Evolutionary conservation across 2,113 vertebrate genomes (phyloP).

Genomic region (Peromyscus maniculatus): DNA sequence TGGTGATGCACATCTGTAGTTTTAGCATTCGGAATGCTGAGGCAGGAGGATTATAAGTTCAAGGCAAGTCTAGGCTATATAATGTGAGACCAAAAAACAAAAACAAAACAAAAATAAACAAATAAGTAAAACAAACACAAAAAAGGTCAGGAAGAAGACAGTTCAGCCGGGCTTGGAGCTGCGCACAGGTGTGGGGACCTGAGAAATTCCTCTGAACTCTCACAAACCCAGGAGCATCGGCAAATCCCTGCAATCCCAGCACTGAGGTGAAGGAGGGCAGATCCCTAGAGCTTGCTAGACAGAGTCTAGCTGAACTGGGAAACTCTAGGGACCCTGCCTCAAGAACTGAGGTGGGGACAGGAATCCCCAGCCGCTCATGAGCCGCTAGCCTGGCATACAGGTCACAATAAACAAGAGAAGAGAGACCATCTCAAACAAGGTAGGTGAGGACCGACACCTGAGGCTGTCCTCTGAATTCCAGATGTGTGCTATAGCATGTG

Average conservation of each 20-base stretch:
- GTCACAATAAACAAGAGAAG: not conserved
- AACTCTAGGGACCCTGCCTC: not conserved
- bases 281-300: not conserved
- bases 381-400: not conserved
- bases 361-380: not conserved
- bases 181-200: not conserved
- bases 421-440: not conserved
- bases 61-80: not conserved
- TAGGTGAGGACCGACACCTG: not conserved
- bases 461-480: not conserved
- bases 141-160: not conserved
- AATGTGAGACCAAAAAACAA: not conserved
- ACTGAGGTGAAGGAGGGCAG: not conserved
- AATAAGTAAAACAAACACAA: not conserved
- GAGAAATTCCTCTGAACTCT: not conserved
- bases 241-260: not conserved
- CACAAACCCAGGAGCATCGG: no score
- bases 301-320: not conserved
- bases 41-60: not conserved
- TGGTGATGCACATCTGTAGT: not conserved
- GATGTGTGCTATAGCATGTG: not conserved
- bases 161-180: not conserved
- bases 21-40: not conserved
- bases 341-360: not conserved
- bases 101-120: not conserved